Conservation (phyloP, 2,888 invertebrate genomes). For the Cephus pygmeus region DNA sequence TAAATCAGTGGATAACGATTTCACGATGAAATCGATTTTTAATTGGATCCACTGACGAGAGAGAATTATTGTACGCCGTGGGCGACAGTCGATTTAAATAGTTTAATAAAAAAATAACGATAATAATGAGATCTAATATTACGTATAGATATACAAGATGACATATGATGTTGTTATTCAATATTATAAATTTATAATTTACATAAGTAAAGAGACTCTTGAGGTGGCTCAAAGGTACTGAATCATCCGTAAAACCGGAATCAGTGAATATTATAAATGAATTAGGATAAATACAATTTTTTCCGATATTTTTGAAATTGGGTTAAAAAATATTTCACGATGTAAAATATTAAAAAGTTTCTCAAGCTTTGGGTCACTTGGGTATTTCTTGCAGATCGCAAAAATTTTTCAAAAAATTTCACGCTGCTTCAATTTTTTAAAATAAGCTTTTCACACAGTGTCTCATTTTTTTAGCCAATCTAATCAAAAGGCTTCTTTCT, state of each 20-base stretch:
- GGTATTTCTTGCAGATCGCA: not conserved
- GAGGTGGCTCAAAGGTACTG: not conserved
- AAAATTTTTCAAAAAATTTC: not conserved
- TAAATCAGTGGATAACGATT: not conserved
- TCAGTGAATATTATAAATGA: not conserved
- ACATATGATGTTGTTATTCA: not conserved
- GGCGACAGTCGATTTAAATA: not conserved
- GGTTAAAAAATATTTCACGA: not conserved
- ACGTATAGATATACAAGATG: not conserved
- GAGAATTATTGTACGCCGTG: not conserved
- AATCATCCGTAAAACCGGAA: not conserved
- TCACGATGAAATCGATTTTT: not conserved
- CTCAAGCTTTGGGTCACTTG: not conserved
- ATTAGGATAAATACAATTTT: not conserved
- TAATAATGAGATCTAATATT: not conserved
- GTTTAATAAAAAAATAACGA: not conserved
- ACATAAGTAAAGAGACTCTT: not conserved
- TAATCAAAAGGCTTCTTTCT: not conserved
- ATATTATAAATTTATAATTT: conserved; percentile 6
- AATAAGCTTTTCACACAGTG: not conserved
- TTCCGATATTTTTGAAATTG: not conserved
- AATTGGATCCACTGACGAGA: not conserved
- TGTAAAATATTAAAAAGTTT: not conserved
- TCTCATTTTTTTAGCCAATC: not conserved
- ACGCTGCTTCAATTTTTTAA: not conserved